These are phyloP conservation scores for Tetramorium simillimum DNA, from an alignment of 1,140 invertebrate genomes.

Conservation along the genomic window DNA sequence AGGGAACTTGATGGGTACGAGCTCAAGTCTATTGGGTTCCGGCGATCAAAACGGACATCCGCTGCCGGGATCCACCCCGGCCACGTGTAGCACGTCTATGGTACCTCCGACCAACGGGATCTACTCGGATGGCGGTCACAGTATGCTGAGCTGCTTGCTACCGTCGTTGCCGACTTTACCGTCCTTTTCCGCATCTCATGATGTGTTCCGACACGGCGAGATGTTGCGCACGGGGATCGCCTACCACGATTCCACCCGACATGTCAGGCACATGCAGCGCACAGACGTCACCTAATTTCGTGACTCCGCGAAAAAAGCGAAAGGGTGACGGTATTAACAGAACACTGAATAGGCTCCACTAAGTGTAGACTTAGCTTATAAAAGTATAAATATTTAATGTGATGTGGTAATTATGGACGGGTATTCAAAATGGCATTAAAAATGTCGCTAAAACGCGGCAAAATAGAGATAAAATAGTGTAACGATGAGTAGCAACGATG, in stretches of 20 bases:
- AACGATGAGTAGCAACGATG: conserved; percentile 45
- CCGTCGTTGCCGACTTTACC: conserved; percentile 76
- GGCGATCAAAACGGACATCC: conserved; percentile 64
- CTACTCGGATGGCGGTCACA: conserved; percentile 75
- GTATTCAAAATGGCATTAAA: neutral
- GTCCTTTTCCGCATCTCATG: conserved; percentile 75
- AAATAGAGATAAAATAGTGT: conserved; percentile 19
- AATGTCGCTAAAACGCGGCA: neutral
- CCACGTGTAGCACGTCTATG: conserved; percentile 67
- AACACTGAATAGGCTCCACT: neutral
- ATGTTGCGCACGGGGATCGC: conserved; percentile 78
- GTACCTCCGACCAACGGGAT: conserved; percentile 73
- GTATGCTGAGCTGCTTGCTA: conserved; percentile 78
- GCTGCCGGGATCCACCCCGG: conserved; percentile 47
- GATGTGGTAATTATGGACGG: neutral
- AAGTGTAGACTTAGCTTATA: conserved; percentile 41
- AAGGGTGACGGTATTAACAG: conserved; percentile 14
- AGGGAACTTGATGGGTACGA: conserved; percentile 70
- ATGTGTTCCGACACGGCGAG: conserved; percentile 78
- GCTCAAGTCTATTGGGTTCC: conserved; percentile 62
- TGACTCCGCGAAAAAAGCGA: neutral
- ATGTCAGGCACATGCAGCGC: conserved; percentile 75
- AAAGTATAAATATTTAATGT: conserved; percentile 4
- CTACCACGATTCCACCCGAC: conserved; percentile 76
- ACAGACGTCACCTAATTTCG: conserved; percentile 75